These are phyloP conservation scores for Paracentrotus lividus DNA, from an alignment of 53 echinoderm and acorn worm species.

Conservation along the genomic window DNA sequence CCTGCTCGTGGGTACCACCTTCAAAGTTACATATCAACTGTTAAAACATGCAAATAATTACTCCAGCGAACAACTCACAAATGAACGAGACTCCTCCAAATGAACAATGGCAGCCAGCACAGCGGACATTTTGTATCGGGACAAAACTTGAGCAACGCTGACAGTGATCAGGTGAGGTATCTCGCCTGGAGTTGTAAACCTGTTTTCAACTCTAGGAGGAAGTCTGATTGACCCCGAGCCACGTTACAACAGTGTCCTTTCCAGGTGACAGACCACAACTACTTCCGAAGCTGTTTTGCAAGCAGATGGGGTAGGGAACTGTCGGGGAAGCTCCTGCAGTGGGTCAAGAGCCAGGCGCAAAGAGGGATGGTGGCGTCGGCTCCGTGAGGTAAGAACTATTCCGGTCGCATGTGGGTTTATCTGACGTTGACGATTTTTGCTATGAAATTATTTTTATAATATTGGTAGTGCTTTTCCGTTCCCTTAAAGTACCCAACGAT, in stretches of 20 bases:
- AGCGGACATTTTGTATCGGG: neutral
- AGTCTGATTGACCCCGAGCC: neutral
- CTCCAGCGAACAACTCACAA: neutral
- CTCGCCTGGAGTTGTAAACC: neutral
- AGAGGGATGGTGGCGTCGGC: constrained; percentile 9
- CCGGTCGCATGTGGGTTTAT: neutral
- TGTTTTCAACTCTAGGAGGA: neutral
- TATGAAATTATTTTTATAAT: too few relatives aligned
- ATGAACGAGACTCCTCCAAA: neutral
- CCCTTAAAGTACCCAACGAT: too few relatives aligned
- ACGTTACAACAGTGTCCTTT: constrained; percentile 8
- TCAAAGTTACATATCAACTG: neutral
- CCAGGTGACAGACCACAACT: neutral
- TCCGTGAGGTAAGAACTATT: constrained; percentile 38
- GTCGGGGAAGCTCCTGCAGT: constrained; percentile 29
- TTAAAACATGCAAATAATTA: neutral
- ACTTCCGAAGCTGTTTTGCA: neutral
- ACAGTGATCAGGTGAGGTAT: neutral
- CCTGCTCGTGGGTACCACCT: neutral
- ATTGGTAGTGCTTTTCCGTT: too few relatives aligned
- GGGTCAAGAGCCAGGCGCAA: constrained; percentile 23
- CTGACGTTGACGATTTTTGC: too few relatives aligned
- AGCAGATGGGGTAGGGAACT: neutral
- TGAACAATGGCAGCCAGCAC: neutral
- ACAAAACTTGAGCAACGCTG: neutral